Percentiles rank a stretch among this genome's conserved stretches.
These are phyloP conservation scores for Petrolisthes cinctipes DNA, from an alignment of 2,888 invertebrate genomes.

Conservation along the genomic window DNA sequence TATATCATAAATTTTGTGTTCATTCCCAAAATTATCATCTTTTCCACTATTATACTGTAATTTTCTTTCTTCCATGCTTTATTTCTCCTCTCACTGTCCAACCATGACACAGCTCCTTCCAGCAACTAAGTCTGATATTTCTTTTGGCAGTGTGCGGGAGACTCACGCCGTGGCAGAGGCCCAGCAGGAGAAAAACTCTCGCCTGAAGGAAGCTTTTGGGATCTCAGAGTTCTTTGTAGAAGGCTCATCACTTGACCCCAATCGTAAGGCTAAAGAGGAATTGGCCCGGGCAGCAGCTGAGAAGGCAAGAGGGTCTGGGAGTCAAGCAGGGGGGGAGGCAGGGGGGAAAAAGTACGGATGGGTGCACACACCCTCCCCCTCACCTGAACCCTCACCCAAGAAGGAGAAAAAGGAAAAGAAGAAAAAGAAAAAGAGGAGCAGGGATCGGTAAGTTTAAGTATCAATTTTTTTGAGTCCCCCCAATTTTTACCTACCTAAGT, in stretches of 20 bases:
- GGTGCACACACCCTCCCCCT: constrained; percentile 62
- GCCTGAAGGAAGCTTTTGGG: constrained; percentile 92
- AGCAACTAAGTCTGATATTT: background rate
- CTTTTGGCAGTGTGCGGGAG: constrained; percentile 78
- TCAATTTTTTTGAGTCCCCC: too few relatives aligned
- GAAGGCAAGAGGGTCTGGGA: constrained; percentile 42
- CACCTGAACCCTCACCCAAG: constrained; percentile 66
- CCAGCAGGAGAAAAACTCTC: constrained; percentile 94
- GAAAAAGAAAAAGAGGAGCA: constrained; percentile 78
- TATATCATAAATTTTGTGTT: background rate
- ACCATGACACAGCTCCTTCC: background rate
- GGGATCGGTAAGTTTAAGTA: constrained; percentile 40
- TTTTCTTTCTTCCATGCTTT: background rate
- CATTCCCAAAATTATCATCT: constrained; percentile 8
- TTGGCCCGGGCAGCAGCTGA: constrained; percentile 69
- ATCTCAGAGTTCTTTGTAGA: constrained; percentile 94
- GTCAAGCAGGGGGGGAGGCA: constrained; percentile 40
- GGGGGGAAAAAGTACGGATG: constrained; percentile 68
- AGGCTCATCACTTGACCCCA: constrained; percentile 90
- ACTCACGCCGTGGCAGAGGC: constrained; percentile 97
- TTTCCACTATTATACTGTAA: too few relatives aligned
- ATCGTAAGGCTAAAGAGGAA: constrained; percentile 80
- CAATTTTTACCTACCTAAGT: too few relatives aligned
- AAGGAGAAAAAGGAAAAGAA: constrained; percentile 75
- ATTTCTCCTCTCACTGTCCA: background rate